phyloP scores from a whole-genome alignment of 1,140 invertebrate genomes.

The Musca vetustissima region DNA sequence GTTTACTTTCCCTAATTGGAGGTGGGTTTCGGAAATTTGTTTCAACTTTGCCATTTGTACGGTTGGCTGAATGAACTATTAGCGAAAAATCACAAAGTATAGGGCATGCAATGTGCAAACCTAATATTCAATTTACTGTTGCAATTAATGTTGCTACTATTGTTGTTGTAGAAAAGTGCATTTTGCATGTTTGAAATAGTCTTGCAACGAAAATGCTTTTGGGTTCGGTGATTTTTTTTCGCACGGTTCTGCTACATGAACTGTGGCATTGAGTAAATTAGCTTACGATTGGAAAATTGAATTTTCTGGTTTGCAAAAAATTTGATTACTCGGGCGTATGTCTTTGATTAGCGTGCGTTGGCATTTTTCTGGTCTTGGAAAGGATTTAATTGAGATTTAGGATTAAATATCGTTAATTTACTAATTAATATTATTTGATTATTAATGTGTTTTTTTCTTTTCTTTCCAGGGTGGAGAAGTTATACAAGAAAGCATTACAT shows the following conservation, averaged over 20 bases:
- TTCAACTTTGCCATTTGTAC: background rate
- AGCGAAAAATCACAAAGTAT: background rate
- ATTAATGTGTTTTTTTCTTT: slow-evolving; percentile 17
- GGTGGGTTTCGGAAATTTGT: background rate
- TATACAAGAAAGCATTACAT: slow-evolving; percentile 85
- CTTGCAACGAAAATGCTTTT: background rate
- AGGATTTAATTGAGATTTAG: background rate
- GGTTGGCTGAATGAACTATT: background rate
- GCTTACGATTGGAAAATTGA: too few relatives aligned
- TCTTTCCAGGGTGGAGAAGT: slow-evolving; percentile 84
- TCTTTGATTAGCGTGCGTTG: too few relatives aligned
- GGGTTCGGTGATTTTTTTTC: too few relatives aligned
- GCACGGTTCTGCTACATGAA: too few relatives aligned
- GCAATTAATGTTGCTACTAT: background rate
- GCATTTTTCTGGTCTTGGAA: too few relatives aligned
- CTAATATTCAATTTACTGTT: slow-evolving; percentile 15
- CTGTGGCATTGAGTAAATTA: too few relatives aligned
- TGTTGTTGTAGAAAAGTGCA: background rate
- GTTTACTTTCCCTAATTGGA: too few relatives aligned
- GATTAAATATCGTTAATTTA: background rate
- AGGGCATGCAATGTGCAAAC: background rate
- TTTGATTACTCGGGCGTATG: too few relatives aligned
- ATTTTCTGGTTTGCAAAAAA: too few relatives aligned
- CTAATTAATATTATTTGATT: slow-evolving; percentile 4
- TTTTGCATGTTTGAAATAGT: background rate